Conservation (phyloP, 2,888 invertebrate genomes). For the Lithodes maja region DNA sequence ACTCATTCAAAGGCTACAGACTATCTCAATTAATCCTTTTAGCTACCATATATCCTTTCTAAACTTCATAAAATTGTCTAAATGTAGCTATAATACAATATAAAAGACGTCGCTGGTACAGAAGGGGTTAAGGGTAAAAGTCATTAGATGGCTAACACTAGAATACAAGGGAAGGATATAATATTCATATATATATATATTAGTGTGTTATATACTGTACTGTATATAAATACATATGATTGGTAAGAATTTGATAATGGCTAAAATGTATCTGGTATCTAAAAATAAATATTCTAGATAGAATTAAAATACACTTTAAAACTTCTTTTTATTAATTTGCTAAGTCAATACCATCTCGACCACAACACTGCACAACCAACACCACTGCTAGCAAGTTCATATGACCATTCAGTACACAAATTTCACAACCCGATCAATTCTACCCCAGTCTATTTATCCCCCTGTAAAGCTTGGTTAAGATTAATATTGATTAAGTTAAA, state of each 20-base stretch:
- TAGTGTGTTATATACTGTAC: background rate
- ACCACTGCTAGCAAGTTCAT: slow-evolving; percentile 32
- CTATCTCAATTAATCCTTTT: too few relatives aligned
- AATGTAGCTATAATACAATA: too few relatives aligned
- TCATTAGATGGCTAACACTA: slow-evolving; percentile 1
- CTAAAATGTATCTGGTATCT: slow-evolving; percentile 54
- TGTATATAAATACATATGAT: slow-evolving; percentile 53
- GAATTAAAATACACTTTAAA: slow-evolving; percentile 39
- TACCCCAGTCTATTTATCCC: too few relatives aligned
- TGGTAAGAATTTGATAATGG: slow-evolving; percentile 50
- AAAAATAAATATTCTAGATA: slow-evolving; percentile 60
- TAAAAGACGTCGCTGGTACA: too few relatives aligned
- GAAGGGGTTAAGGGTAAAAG: background rate
- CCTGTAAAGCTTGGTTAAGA: too few relatives aligned
- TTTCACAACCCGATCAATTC: too few relatives aligned
- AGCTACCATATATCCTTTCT: too few relatives aligned
- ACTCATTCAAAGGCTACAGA: too few relatives aligned
- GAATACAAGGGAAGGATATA: slow-evolving; percentile 9
- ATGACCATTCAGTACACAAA: too few relatives aligned
- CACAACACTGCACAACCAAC: slow-evolving; percentile 18
- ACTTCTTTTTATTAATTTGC: slow-evolving; percentile 15
- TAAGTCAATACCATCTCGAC: slow-evolving; percentile 43
- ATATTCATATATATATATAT: slow-evolving; percentile 1
- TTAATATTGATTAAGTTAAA: too few relatives aligned
- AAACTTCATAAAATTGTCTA: too few relatives aligned